These are phyloP conservation scores for Parus major DNA, from an alignment of 2,113 vertebrate species.

Conservation along the genomic window DNA sequence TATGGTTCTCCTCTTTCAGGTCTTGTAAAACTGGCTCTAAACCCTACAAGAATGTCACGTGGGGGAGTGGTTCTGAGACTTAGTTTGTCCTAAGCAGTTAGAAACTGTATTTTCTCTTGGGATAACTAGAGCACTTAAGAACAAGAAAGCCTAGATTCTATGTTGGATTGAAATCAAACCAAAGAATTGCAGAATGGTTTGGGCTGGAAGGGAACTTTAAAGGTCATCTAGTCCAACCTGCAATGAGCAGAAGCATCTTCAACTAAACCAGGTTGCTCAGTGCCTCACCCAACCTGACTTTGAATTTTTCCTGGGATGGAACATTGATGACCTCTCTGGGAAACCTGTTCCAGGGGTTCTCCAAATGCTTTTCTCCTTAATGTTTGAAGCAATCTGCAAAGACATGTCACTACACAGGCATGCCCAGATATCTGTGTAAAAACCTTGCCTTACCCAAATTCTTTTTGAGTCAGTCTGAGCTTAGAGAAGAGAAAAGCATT, in stretches of 20 bases:
- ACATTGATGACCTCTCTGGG: background rate
- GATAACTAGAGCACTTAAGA: background rate
- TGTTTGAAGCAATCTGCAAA: background rate
- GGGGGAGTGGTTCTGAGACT: background rate
- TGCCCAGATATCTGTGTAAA: background rate
- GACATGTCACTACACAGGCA: background rate
- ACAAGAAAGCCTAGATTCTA: background rate
- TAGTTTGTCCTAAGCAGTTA: background rate
- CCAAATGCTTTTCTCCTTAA: background rate
- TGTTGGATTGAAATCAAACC: background rate
- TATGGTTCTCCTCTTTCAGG: background rate
- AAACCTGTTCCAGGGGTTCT: background rate
- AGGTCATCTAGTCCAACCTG: background rate
- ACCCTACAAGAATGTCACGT: background rate
- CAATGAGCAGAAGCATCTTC: background rate
- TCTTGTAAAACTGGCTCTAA: background rate
- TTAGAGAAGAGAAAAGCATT: background rate
- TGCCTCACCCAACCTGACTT: background rate
- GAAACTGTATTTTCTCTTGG: background rate
- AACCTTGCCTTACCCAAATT: background rate
- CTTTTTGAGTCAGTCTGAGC: background rate
- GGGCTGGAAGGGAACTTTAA: background rate
- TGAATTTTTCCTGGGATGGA: background rate
- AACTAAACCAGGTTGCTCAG: background rate
- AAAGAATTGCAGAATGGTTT: background rate